These are phyloP conservation scores for Picathartes gymnocephalus DNA, from an alignment of 2,113 vertebrate genomes.

Conservation along the genomic window DNA sequence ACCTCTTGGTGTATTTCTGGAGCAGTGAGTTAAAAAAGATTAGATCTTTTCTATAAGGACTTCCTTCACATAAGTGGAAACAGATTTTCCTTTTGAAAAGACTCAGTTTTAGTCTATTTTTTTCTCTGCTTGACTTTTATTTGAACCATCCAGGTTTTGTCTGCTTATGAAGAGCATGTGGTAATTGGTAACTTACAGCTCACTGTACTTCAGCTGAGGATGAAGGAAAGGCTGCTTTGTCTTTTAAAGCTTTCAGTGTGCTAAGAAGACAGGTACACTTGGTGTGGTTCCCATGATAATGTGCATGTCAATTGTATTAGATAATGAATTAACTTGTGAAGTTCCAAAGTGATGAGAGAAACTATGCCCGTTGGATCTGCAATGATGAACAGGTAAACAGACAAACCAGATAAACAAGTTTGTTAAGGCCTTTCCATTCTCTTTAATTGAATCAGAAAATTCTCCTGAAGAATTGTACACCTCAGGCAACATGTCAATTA, in stretches of 20 bases:
- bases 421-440: background rate
- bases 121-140: background rate
- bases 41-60: background rate
- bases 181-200: background rate
- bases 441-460: background rate
- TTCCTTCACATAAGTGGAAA: conserved; percentile 15
- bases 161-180: background rate
- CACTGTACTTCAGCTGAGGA: background rate
- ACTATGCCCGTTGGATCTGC: background rate
- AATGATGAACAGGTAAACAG: background rate
- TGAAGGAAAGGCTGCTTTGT: background rate
- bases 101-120: background rate
- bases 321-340: background rate
- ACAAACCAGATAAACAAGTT: conserved; percentile 1
- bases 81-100: conserved; percentile 15
- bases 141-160: background rate
- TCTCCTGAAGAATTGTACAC: background rate
- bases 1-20: conserved; percentile 1
- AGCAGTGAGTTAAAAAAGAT: background rate
- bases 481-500: background rate
- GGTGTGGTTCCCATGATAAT: background rate
- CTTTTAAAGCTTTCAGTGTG: background rate
- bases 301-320: background rate
- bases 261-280: background rate
- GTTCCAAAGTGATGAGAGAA: background rate